Base-by-base conservation (phyloP, 2,797 vertebrate genomes). In the Miichthys miiuy region DNA sequence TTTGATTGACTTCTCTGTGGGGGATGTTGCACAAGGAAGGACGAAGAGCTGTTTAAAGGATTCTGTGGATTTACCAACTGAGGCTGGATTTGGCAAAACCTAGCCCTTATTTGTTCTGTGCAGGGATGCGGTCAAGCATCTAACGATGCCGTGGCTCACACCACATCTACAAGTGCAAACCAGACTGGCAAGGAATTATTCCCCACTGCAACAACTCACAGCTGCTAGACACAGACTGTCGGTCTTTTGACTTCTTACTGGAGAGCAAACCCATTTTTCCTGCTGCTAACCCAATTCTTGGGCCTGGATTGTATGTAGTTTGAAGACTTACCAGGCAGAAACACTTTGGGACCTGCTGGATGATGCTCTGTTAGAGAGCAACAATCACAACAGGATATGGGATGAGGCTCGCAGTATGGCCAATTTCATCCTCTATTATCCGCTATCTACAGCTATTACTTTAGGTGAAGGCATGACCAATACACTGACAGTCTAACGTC, bases 401-500 rank as follows among this genome's bases (percentile, higher is more conserved):
- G 17, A 56, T 20, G 25, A 71, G 47, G 68, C 68, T 42, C 13
- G 3, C 13, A 63, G 23, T 18, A 62, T 69, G 27, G 47, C 11
- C 50, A 0, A 21, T 58, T 25, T 21, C 8, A 47, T 56, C 52
- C 25, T 42, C 21, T 60, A 47, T 38, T 38, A 38, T 38, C 34
- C 34, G 51, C 18, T 55, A n/a, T 56, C 7, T 1, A 46, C 20
- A 68, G 21, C 23, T 46, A 23, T 50, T 63, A 34, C 55, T 61
- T 61, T 38, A 30, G 47, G 34, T 38, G 10, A 70, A 68, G 77
- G n/a, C 50, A 30, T 47, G 17, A n/a, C 38, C 17, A 34, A 64
- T 21, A 50, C 42, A 46, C 30, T 51, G 50, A 23, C 41, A 48
- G 61, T 21, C 18, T 42, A 34, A 61, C 16, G 17, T 62, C 50